Percentiles rank a stretch among this genome's conserved stretches.
phyloP scores from a whole-genome alignment of 2,888 invertebrate genomes.

The Allygus modestus region DNA sequence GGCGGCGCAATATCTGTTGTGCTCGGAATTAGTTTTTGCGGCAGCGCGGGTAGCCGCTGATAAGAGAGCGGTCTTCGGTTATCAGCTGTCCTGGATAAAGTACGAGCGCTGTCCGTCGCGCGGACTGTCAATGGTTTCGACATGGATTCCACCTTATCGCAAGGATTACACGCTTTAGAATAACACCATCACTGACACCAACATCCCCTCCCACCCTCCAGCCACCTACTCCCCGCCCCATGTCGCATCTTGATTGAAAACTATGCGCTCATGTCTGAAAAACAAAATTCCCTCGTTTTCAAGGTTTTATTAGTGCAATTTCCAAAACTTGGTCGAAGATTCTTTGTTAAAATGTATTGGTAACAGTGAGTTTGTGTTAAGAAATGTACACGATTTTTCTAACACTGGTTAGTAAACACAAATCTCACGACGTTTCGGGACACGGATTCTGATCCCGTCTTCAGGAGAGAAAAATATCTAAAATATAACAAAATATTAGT shows the following conservation, averaged over 20 bases:
- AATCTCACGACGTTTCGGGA: no score
- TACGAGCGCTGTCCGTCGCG: slow-evolving; percentile 14
- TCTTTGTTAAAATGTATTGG: no score
- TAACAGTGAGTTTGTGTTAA: no score
- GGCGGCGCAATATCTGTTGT: slow-evolving; percentile 42
- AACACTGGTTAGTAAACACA: no score
- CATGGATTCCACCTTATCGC: slow-evolving; percentile 48
- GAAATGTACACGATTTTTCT: no score
- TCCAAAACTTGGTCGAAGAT: no score
- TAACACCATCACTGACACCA: slow-evolving; percentile 40
- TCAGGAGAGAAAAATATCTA: no score
- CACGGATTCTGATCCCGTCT: no score
- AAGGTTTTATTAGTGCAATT: no score
- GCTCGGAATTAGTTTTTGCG: slow-evolving; percentile 51
- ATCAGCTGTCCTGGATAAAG: slow-evolving; percentile 46
- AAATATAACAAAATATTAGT: no score
- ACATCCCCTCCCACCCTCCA: neutral
- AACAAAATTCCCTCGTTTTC: neutral
- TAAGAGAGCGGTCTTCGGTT: slow-evolving; percentile 53
- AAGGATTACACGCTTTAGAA: slow-evolving; percentile 26
- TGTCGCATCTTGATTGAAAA: slow-evolving; percentile 17
- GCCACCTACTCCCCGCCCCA: slow-evolving; percentile 1
- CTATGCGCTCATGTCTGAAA: neutral
- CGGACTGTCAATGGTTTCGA: slow-evolving; percentile 51
- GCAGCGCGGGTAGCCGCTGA: slow-evolving; percentile 38